Conservation (phyloP, 1,140 invertebrate species). For the Macrocentrus cingulum region DNA sequence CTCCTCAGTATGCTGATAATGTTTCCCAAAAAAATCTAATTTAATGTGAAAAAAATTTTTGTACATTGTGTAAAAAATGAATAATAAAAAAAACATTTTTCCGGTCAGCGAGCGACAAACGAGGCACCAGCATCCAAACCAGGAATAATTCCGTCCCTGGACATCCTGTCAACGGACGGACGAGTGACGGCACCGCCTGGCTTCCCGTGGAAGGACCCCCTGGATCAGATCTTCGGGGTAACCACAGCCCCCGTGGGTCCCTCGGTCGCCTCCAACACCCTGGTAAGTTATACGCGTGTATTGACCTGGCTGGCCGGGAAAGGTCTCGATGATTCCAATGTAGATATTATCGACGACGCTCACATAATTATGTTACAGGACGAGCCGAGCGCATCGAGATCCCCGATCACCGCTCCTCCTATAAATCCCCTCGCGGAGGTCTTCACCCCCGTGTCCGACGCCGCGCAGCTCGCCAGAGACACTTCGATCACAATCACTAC, state of each 20-base stretch:
- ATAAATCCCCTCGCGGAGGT: slow-evolving; percentile 44
- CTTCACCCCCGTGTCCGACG: slow-evolving; percentile 41
- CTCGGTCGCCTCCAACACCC: slow-evolving; percentile 49
- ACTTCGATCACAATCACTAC: slow-evolving; percentile 29
- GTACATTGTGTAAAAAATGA: too few species aligned
- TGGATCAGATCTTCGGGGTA: slow-evolving; percentile 55
- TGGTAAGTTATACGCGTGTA: slow-evolving; percentile 37
- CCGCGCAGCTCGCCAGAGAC: slow-evolving; percentile 16
- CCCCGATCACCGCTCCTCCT: slow-evolving; percentile 32
- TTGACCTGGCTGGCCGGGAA: slow-evolving; percentile 1
- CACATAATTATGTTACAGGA: slow-evolving; percentile 42
- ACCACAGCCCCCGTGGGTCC: slow-evolving; percentile 46
- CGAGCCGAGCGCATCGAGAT: slow-evolving; percentile 37
- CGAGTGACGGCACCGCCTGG: slow-evolving; percentile 42
- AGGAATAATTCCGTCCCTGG: slow-evolving; percentile 32
- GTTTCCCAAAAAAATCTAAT: too few species aligned
- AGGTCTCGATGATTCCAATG: slow-evolving; percentile 28
- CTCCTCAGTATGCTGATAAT: too few species aligned
- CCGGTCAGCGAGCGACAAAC: slow-evolving; percentile 41
- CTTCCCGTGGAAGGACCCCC: slow-evolving; percentile 52
- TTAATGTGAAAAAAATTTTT: too few species aligned
- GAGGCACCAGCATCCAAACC: slow-evolving; percentile 31
- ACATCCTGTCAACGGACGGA: slow-evolving; percentile 37
- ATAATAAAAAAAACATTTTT: too few species aligned
- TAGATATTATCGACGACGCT: slow-evolving; percentile 31